Evolutionary conservation across 2,888 invertebrate genomes (phyloP).

Genomic region (Cantharis rufa): DNA sequence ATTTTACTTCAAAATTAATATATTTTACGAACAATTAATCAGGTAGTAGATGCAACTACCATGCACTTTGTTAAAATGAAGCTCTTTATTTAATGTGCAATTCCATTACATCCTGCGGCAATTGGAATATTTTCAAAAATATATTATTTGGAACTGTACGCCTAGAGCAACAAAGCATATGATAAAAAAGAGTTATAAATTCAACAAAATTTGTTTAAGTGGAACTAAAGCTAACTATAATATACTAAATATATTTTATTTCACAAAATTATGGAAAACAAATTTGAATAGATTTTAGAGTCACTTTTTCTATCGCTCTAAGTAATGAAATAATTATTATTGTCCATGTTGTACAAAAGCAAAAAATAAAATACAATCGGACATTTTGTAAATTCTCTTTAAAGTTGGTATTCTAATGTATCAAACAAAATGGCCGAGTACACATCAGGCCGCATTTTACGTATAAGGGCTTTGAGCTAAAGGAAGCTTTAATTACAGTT

Average conservation of each 20-base stretch:
- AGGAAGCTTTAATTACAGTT: slow-evolving; percentile 27
- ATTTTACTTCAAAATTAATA: neutral
- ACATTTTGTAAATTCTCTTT: slow-evolving; percentile 30
- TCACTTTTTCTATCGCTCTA: no score
- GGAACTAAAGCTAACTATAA: neutral
- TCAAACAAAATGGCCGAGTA: slow-evolving; percentile 37
- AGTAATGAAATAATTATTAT: neutral
- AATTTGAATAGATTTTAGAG: neutral
- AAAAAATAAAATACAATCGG: slow-evolving; percentile 8
- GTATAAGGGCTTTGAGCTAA: slow-evolving; percentile 27
- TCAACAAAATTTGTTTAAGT: slow-evolving; percentile 1
- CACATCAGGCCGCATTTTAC: slow-evolving; percentile 26
- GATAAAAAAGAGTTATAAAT: slow-evolving; percentile 1
- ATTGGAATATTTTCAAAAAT: slow-evolving; percentile 50
- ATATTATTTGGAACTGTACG: slow-evolving; percentile 41
- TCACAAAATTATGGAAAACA: neutral
- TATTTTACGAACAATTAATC: slow-evolving; percentile 19
- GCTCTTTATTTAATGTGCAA: slow-evolving; percentile 38
- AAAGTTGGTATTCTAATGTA: slow-evolving; percentile 28
- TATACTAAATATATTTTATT: neutral
- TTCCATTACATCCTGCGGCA: slow-evolving; percentile 54
- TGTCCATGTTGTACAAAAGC: neutral
- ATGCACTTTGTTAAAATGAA: slow-evolving; percentile 21
- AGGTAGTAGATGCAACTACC: slow-evolving; percentile 13
- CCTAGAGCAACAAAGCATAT: neutral